phyloP scores from a whole-genome alignment of 2,888 invertebrate species.

The Argyra leucocephala region DNA sequence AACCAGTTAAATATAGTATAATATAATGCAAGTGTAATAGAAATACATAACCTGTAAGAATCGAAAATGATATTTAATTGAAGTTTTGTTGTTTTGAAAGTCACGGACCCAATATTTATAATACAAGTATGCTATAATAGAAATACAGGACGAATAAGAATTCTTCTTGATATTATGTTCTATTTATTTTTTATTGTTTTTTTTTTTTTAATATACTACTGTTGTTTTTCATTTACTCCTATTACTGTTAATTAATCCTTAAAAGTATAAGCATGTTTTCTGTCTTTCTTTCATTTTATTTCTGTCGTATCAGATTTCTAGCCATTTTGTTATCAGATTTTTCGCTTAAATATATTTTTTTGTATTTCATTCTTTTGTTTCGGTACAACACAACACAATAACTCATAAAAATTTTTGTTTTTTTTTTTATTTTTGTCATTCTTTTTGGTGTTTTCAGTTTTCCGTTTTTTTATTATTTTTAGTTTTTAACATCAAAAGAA shows the following conservation, averaged over 20 bases:
- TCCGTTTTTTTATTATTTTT: background rate
- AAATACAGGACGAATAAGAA: too few species aligned
- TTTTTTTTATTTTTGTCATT: background rate
- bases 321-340: background rate
- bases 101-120: too few species aligned
- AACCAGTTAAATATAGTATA: too few species aligned
- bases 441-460: background rate
- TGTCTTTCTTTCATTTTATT: background rate
- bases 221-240: background rate
- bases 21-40: too few species aligned
- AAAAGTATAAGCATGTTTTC: background rate
- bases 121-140: too few species aligned
- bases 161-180: too few species aligned
- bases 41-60: too few species aligned
- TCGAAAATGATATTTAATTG: too few species aligned
- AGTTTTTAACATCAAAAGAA: background rate
- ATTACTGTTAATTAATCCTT: constrained; percentile 3
- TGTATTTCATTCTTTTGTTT: background rate
- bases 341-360: background rate
- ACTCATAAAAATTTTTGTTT: background rate
- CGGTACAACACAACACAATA: background rate
- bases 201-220: background rate
- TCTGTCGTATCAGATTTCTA: background rate
- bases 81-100: too few species aligned
- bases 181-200: background rate